Conservation (phyloP, 2,113 vertebrate species). For the Oreochromis tanganicae region DNA sequence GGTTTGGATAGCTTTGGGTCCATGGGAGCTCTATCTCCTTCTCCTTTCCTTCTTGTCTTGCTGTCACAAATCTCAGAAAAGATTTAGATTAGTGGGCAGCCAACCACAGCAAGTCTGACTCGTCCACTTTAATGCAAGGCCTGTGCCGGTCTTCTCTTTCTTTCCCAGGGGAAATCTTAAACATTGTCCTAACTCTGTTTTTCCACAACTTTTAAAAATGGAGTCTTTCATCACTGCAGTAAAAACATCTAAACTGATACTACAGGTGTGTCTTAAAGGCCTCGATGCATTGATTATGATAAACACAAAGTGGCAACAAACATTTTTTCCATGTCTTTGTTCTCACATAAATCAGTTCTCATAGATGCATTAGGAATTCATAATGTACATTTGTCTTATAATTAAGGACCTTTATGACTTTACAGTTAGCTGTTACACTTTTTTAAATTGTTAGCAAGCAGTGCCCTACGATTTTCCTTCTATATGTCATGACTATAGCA, state of each 20-base stretch:
- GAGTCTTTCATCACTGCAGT: not conserved
- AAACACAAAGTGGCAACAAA: not conserved
- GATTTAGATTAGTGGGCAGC: not conserved
- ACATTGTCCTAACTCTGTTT: not conserved
- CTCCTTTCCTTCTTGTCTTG: not conserved
- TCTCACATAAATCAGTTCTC: not conserved
- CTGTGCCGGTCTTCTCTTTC: not conserved
- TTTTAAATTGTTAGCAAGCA: not conserved
- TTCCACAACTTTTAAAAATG: not conserved
- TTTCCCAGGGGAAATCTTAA: not conserved
- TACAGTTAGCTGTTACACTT: not conserved
- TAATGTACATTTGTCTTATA: not conserved
- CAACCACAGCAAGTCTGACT: not conserved
- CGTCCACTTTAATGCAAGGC: not conserved
- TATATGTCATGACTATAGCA: not conserved
- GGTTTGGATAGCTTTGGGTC: not conserved
- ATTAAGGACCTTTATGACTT: fast-evolving
- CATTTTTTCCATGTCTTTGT: not conserved
- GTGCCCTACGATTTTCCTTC: not conserved
- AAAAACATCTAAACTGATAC: not conserved
- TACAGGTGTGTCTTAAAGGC: not conserved
- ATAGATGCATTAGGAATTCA: not conserved
- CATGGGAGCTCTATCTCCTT: not conserved
- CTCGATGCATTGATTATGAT: not conserved
- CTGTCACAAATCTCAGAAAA: slow-evolving; percentile 17